Evolutionary conservation across 2,888 invertebrate species (phyloP).

Genomic region (Lingula anatina): DNA sequence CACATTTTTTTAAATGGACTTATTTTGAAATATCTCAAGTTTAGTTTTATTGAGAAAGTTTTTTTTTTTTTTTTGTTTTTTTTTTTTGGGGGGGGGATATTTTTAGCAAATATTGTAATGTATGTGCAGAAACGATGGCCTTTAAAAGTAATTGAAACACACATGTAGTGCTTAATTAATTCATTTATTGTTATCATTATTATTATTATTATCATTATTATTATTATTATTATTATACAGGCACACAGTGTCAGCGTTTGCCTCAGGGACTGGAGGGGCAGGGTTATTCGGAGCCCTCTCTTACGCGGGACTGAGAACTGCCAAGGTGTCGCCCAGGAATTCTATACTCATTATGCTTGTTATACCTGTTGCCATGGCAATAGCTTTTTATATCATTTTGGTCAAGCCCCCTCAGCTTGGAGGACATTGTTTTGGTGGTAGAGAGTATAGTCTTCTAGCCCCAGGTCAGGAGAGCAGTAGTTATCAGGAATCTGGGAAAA

Average conservation of each 20-base stretch:
- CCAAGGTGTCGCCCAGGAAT: conserved; percentile 58
- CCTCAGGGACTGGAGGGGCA: conserved; percentile 79
- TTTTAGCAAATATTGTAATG: background rate
- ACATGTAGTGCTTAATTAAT: background rate
- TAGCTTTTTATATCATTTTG: no score
- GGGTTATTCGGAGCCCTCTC: conserved; percentile 74
- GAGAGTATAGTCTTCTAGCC: no score
- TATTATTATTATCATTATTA: conserved; percentile 17
- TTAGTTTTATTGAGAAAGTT: background rate
- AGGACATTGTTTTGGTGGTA: no score
- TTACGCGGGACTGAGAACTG: conserved; percentile 65
- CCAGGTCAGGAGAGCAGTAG: no score
- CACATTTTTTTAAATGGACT: background rate
- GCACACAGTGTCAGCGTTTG: conserved; percentile 75
- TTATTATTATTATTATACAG: no score
- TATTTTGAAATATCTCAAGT: background rate
- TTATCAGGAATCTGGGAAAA: no score
- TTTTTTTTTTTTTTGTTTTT: no score
- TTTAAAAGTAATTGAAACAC: background rate
- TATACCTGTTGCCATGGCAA: conserved; percentile 64
- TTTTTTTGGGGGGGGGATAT: no score
- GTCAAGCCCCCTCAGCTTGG: no score
- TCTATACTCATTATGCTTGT: conserved; percentile 69
- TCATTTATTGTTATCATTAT: background rate
- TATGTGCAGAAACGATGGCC: background rate